A percentile compares a stretch with the other conserved stretches of the same genome.
Evolutionary conservation across 2,888 invertebrate genomes (phyloP).

Genomic region (Agrochola litura): DNA sequence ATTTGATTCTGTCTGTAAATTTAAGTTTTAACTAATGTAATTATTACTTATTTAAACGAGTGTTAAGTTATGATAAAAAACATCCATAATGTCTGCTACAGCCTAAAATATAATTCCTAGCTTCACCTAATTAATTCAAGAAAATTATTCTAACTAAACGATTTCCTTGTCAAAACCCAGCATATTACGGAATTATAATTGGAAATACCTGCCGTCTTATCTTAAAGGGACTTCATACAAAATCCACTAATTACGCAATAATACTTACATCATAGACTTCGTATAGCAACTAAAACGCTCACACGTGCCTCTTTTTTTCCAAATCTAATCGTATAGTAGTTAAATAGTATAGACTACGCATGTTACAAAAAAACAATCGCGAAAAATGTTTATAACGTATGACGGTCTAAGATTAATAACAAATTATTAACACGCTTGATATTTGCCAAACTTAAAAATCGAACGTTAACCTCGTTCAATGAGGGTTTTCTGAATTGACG

Average conservation of each 20-base stretch:
- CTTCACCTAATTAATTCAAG: slow-evolving; percentile 7
- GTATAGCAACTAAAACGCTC: slow-evolving; percentile 1
- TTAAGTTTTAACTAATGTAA: background rate
- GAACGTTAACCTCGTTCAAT: background rate
- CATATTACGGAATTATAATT: background rate
- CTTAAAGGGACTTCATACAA: background rate
- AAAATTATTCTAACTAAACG: background rate
- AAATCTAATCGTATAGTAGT: background rate
- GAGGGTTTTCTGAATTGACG: too few relatives aligned
- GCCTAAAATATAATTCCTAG: background rate
- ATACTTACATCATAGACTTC: slow-evolving; percentile 14
- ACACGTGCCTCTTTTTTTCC: background rate
- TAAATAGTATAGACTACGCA: background rate
- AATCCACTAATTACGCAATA: slow-evolving; percentile 7
- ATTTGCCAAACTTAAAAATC: slow-evolving; percentile 1
- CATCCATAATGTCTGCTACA: background rate
- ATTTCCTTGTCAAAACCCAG: slow-evolving; percentile 34
- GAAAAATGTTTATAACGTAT: background rate
- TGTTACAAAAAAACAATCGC: background rate
- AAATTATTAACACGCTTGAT: background rate
- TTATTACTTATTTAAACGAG: background rate
- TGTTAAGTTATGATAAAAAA: background rate
- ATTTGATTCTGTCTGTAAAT: too few relatives aligned
- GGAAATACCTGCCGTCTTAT: slow-evolving; percentile 36
- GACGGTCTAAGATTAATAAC: background rate